phyloP scores from a whole-genome alignment of 2,888 invertebrate species.

The Acheta domesticus region DNA sequence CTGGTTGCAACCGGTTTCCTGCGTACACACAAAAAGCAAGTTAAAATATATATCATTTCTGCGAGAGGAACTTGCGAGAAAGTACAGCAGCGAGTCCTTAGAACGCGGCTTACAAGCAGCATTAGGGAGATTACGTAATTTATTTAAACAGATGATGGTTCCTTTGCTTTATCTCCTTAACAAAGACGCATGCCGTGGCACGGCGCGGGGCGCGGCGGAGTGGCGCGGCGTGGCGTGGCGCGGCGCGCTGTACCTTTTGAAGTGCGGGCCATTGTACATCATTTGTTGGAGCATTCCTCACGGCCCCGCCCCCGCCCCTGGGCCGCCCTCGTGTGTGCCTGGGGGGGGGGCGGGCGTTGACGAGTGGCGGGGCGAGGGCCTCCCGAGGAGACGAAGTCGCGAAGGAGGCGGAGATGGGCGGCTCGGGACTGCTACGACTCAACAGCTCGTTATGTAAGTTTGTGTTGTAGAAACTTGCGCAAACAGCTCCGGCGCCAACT shows the following conservation, averaged over 20 bases:
- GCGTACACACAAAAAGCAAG: not conserved
- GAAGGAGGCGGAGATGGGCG: not conserved
- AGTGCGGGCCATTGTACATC: constrained; percentile 4
- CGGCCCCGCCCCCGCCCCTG: not conserved
- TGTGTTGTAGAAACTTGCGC: constrained; percentile 10
- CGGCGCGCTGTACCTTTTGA: not conserved
- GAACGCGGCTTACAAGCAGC: not conserved
- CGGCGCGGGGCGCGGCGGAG: not conserved
- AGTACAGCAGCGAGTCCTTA: not conserved
- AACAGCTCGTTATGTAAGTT: constrained; percentile 18
- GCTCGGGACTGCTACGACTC: not conserved
- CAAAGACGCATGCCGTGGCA: not conserved
- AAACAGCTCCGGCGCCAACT: not conserved
- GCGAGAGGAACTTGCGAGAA: not conserved
- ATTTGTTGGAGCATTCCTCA: not conserved
- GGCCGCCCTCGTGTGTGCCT: not conserved
- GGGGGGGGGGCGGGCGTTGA: not conserved
- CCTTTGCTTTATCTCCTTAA: not conserved
- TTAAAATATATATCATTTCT: constrained; percentile 6
- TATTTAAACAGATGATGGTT: constrained; percentile 8
- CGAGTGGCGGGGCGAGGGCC: not conserved
- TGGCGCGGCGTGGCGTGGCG: not conserved
- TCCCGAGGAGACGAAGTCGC: no score
- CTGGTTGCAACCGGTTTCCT: not conserved
- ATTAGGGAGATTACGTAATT: constrained; percentile 2